These are phyloP conservation scores for Climacteris rufus DNA, from an alignment of 2,113 vertebrate species.

Conservation along the genomic window DNA sequence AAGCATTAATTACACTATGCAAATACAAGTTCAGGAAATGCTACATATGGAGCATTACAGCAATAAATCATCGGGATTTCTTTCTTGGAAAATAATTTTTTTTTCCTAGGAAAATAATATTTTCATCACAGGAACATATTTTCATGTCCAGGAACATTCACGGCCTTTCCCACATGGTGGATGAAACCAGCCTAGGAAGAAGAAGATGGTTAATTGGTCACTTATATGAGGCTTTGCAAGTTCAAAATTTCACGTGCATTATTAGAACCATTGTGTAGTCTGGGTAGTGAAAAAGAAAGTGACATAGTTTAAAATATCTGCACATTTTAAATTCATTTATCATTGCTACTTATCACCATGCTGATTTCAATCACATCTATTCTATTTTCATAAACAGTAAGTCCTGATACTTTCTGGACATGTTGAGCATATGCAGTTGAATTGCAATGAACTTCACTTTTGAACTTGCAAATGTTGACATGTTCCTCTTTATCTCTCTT, in stretches of 20 bases:
- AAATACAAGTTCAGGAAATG: neutral
- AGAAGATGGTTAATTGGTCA: fast-evolving
- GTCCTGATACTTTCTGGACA: neutral
- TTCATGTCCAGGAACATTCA: neutral
- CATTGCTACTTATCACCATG: neutral
- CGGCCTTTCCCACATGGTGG: neutral
- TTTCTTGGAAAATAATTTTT: neutral
- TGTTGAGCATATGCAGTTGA: neutral
- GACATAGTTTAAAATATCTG: neutral
- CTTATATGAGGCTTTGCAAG: neutral
- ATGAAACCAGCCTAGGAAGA: neutral
- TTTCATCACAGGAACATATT: neutral
- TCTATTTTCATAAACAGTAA: neutral
- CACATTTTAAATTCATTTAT: neutral
- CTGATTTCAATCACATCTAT: neutral
- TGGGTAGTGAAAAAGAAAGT: neutral
- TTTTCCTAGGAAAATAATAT: neutral
- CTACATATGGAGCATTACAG: fast-evolving
- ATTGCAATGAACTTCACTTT: neutral
- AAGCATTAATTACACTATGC: fast-evolving
- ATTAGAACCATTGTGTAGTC: neutral
- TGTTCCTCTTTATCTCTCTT: neutral
- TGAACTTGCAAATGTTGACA: neutral
- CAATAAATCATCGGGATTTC: neutral
- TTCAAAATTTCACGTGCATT: neutral